Conservation (phyloP, 2,888 invertebrate species). For the Temnothorax rugatulus region DNA sequence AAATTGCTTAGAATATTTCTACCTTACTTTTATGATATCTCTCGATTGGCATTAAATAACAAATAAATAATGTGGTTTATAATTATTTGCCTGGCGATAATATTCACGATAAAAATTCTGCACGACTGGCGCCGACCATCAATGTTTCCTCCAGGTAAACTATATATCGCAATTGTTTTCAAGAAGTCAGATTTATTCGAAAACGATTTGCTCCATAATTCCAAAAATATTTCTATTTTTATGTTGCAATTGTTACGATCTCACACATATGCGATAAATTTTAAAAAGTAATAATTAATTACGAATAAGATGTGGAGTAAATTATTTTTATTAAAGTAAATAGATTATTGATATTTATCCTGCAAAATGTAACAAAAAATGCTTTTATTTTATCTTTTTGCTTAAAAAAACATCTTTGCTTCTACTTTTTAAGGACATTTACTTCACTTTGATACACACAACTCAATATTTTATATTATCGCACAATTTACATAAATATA, state of each 20-base stretch:
- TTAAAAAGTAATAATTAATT: slow-evolving; percentile 1
- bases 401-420: neutral
- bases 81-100: slow-evolving; percentile 65
- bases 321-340: neutral
- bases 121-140: slow-evolving; percentile 65
- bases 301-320: neutral
- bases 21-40: neutral
- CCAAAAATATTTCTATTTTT: neutral
- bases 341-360: neutral
- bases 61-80: slow-evolving; percentile 78
- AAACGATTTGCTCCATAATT: neutral
- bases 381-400: neutral
- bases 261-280: neutral
- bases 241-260: neutral
- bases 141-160: slow-evolving; percentile 80
- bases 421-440: neutral
- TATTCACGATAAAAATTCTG: slow-evolving; percentile 71
- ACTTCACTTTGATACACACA: neutral
- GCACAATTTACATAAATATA: slow-evolving; percentile 5
- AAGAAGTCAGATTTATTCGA: neutral
- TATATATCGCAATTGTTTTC: neutral
- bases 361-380: neutral
- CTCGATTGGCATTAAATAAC: neutral
- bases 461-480: neutral
- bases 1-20: neutral